A percentile compares a stretch with the other conserved stretches of the same genome.
Conservation (phyloP, 2,888 invertebrate genomes). For the Oeneis ivallda region DNA sequence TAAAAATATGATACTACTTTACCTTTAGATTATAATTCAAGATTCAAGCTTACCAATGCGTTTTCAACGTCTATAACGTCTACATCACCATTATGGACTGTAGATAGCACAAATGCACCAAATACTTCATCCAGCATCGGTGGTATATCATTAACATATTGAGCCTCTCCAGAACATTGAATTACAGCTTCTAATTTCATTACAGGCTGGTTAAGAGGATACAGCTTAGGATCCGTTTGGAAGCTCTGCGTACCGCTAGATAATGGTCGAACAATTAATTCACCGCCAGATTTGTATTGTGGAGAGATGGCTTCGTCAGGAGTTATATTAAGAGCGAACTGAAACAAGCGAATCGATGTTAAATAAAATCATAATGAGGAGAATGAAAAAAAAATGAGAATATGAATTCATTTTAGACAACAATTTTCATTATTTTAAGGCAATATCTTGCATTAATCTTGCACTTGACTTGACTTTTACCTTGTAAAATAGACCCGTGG, state of each 20-base stretch:
- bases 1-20: too few species aligned
- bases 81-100: slow-evolving; percentile 80
- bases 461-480: slow-evolving; percentile 56
- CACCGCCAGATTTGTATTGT: slow-evolving; percentile 76
- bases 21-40: not conserved
- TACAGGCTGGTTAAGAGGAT: slow-evolving; percentile 86
- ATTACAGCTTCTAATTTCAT: slow-evolving; percentile 83
- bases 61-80: slow-evolving; percentile 80
- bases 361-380: too few species aligned
- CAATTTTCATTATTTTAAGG: too few species aligned
- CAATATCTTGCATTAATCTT: too few species aligned
- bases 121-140: slow-evolving; percentile 83
- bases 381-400: too few species aligned
- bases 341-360: slow-evolving; percentile 27
- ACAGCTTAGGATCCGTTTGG: slow-evolving; percentile 82
- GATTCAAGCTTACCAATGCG: slow-evolving; percentile 78
- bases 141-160: slow-evolving; percentile 84
- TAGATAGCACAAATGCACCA: slow-evolving; percentile 85
- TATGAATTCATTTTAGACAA: too few species aligned
- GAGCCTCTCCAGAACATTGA: slow-evolving; percentile 86
- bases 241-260: slow-evolving; percentile 83
- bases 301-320: slow-evolving; percentile 64
- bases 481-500: slow-evolving; percentile 90
- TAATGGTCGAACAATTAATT: slow-evolving; percentile 77
- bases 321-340: slow-evolving; percentile 81